Base-by-base conservation (phyloP, 2,888 invertebrate genomes). In the Drosophila paranaensis region DNA sequence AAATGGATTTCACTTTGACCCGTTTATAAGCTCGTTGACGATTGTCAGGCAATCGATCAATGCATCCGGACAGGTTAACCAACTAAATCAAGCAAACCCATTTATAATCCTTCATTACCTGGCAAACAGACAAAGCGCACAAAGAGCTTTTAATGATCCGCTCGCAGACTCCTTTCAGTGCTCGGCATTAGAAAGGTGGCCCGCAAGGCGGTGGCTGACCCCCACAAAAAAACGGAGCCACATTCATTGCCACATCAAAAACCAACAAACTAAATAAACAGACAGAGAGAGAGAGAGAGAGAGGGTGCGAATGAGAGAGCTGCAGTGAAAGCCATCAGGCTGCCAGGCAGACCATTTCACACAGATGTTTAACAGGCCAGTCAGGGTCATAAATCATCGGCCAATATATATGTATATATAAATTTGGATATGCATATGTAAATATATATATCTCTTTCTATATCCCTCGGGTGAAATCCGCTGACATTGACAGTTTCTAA, bases 401-500 rank as follows among this genome's bases (percentile, higher is more conserved):
- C 79, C 73, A 71, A 74, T 45, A 72, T 54, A 74, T 53, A 60
- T 43, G 63, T 54, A 50, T 48, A 55, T 42, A 51, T 58, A 48
- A 50, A n/a, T 43, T 37, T 48, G n/a, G 25, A 51, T 51, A 64
- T 60, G 30, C 35, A 51, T 55, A 53, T 48, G 40, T 42, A 46
- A 27, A 69, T 43, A 73, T 60, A 71, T 51, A 57, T 62, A 50
- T 53, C 42, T 54, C n/a, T 48, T 6, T 46, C 43, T 56, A 56
- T 61, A 77, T 77, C 61, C 78, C 70, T 63, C 63, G 71, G 81
- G 86, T 71, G 74, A 82, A 82, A 81, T 70, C 61, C 55, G 46
- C 71, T 77, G 79, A 74, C 75, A 81, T 85, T 89, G 89, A 85
- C 86, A 87, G 85, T 82, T 88, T 85, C 84, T 78, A 88, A 87